Base-by-base conservation (phyloP, 2,797 vertebrate species). In the Sandelia bainsii region DNA sequence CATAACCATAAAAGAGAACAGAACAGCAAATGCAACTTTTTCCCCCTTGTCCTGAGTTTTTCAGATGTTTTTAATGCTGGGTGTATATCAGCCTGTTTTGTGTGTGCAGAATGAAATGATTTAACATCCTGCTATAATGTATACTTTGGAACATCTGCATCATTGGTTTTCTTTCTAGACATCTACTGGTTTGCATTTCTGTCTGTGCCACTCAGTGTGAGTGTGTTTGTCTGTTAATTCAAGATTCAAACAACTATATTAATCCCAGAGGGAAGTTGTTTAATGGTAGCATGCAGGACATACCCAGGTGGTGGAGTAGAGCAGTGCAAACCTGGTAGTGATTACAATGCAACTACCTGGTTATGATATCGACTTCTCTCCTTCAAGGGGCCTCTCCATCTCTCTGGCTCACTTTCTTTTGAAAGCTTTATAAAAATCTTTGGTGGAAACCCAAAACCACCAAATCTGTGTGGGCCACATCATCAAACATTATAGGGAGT, bases 391-490 rank as follows among this genome's bases (percentile, higher is more conserved):
- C 80, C 84, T 80, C 88, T 79, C 74, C 60, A 62, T 82, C 79
- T 77, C 62, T 59, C 48, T 52, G 72, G 79, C 79, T 75, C 69
- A 27, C 49, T 62, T 63, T 82, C 77, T 81, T 69, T 86, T 84
- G 81, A 89, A 87, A 83, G 80, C 81, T 86, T 84, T 83, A 76
- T 90, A 86, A 90, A 71, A 93, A 84, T 76, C 70, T 84, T 89
- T 85, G 82, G 85, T 87, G 72, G 83, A 90, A 91, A 92, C 79
- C 77, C 81, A 80, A 90, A 90, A 92, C 85, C 84, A 62, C 85
- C 73, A 87, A 66, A 79, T 89, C 78, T 90, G 87, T 92, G 87
- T 89, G 83, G 88, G 81, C 85, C 74, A 70, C 72, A 86, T 87
- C 59, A 72, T 87, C 82, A 87, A 75, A 79, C 62, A 75, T 87